Evolutionary conservation across 2,113 vertebrate species (phyloP).

Genomic region (Dromas ardeola): DNA sequence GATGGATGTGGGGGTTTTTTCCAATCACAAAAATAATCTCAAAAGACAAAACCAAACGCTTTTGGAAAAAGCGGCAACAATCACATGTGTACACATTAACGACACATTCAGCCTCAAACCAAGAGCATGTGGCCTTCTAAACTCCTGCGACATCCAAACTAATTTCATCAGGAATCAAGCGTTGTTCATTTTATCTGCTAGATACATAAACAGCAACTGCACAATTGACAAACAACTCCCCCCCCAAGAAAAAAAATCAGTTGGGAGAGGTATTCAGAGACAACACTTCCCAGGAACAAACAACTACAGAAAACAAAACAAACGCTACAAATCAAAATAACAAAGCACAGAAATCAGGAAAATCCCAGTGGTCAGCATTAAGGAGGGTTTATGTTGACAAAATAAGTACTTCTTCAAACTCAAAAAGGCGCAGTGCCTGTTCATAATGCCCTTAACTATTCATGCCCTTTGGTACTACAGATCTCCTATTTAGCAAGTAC

Average conservation of each 20-base stretch:
- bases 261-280: neutral
- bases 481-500: conserved; percentile 25
- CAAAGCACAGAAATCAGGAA: neutral
- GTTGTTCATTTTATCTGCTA: neutral
- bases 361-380: neutral
- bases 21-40: conserved; percentile 26
- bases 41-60: conserved; percentile 39
- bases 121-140: neutral
- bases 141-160: neutral
- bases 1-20: conserved; percentile 16
- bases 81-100: neutral
- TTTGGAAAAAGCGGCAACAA: neutral
- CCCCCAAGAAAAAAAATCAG: neutral
- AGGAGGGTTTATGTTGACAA: neutral
- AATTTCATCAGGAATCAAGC: neutral
- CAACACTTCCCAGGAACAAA: neutral
- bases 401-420: neutral
- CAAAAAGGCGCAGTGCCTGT: neutral
- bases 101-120: neutral
- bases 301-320: neutral
- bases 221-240: neutral
- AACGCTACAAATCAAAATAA: neutral
- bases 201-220: neutral
- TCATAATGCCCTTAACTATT: neutral
- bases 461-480: conserved; percentile 6